Percentiles rank a stretch among this genome's conserved stretches.
Evolutionary conservation across 2,888 invertebrate species (phyloP).

Genomic region (Leistus spinibarbis): DNA sequence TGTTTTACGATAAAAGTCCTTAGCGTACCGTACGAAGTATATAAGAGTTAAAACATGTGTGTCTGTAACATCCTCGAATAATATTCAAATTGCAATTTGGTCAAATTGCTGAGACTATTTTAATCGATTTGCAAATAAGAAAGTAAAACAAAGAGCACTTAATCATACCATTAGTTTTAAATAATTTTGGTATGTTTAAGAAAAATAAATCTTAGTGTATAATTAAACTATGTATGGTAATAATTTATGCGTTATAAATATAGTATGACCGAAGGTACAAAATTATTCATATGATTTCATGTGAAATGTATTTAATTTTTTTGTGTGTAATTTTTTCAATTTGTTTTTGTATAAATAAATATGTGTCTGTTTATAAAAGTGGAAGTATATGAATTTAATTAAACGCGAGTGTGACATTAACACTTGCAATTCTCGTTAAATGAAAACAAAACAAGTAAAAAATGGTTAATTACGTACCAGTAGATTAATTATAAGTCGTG

Average conservation of each 20-base stretch:
- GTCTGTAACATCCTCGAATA: no score
- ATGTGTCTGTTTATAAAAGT: neutral
- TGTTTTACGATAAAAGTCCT: neutral
- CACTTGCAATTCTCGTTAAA: slow-evolving; percentile 22
- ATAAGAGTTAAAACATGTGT: no score
- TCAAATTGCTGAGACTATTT: no score
- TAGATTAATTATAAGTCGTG: slow-evolving; percentile 16
- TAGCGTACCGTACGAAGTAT: no score
- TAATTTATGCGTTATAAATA: slow-evolving; percentile 11
- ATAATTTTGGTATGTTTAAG: neutral
- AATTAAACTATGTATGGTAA: slow-evolving; percentile 8
- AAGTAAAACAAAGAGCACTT: no score
- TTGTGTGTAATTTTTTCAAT: neutral
- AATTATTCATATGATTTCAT: slow-evolving; percentile 26
- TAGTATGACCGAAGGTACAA: slow-evolving; percentile 8
- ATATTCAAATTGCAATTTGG: no score
- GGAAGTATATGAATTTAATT: slow-evolving; percentile 23
- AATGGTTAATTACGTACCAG: slow-evolving; percentile 20
- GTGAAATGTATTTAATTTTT: slow-evolving; percentile 15
- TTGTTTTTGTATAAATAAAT: neutral
- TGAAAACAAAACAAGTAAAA: slow-evolving; percentile 1
- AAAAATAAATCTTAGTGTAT: neutral
- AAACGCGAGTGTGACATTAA: slow-evolving; percentile 26
- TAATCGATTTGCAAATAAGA: no score
- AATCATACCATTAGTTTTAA: no score